Evolutionary conservation across 2,888 invertebrate genomes (phyloP).

Genomic region (Zootermopsis nevadensis): DNA sequence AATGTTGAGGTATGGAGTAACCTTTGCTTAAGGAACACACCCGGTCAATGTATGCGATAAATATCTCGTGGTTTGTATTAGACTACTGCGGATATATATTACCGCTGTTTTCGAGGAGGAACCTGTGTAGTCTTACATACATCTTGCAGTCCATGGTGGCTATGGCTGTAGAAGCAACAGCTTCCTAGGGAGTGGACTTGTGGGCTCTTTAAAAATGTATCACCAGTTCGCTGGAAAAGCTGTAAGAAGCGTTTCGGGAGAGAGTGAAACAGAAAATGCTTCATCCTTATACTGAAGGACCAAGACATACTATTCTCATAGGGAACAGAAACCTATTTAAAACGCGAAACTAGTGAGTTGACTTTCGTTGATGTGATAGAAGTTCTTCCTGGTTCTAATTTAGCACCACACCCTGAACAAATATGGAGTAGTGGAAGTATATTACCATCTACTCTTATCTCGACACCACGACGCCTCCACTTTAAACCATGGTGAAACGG

Average conservation of each 20-base stretch:
- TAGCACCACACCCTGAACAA: no score
- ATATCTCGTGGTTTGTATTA: conserved; percentile 17
- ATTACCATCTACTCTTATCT: no score
- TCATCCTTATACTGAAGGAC: conserved; percentile 24
- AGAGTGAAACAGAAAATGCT: conserved; percentile 9
- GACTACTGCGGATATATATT: conserved; percentile 1
- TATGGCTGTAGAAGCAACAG: background rate
- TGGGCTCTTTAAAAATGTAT: conserved; percentile 32
- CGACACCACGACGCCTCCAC: no score
- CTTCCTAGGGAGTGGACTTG: conserved; percentile 38
- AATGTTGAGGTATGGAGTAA: background rate
- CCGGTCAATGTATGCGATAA: background rate
- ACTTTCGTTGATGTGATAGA: no score
- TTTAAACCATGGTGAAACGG: no score
- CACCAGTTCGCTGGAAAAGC: conserved; percentile 4
- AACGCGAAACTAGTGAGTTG: background rate
- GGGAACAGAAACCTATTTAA: background rate
- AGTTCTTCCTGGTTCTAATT: no score
- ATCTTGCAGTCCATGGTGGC: background rate
- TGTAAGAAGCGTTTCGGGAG: conserved; percentile 24
- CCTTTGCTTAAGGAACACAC: background rate
- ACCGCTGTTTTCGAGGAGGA: background rate
- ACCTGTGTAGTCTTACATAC: background rate
- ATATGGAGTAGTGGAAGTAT: no score
- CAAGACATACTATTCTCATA: background rate